Conservation (phyloP, 2,888 invertebrate genomes). For the Volucella inanis region DNA sequence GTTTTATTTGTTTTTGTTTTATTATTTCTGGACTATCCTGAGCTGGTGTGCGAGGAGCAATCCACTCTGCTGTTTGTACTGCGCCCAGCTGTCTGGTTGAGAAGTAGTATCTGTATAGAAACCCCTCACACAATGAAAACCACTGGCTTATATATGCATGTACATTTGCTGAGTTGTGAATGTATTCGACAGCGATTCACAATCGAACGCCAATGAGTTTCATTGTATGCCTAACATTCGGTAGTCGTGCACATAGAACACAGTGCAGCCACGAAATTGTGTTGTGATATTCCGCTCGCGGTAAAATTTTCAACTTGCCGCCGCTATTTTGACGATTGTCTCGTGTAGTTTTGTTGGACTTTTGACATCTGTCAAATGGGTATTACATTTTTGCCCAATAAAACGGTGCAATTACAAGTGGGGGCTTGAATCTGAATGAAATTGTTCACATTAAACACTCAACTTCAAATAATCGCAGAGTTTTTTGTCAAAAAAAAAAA, state of each 20-base stretch:
- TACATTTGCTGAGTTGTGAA: conserved; percentile 18
- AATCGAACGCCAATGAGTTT: conserved; percentile 70
- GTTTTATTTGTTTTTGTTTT: neutral
- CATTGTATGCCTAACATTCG: conserved; percentile 69
- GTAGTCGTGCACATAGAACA: conserved; percentile 67
- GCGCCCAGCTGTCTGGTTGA: conserved; percentile 72
- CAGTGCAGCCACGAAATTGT: conserved; percentile 45
- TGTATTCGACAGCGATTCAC: conserved; percentile 53
- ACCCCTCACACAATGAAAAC: conserved; percentile 4
- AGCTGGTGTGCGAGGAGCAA: neutral
- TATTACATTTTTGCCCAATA: conserved; percentile 32
- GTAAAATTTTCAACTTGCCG: conserved; percentile 60
- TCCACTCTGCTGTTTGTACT: conserved; percentile 19
- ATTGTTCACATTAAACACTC: conserved; percentile 3
- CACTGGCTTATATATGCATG: neutral
- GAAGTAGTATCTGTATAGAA: conserved; percentile 32
- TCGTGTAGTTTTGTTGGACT: conserved; percentile 41
- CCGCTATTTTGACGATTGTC: conserved; percentile 58
- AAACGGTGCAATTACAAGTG: conserved; percentile 4
- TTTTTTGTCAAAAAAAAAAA: too few species aligned
- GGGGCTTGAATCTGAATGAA: conserved; percentile 26
- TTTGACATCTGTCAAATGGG: conserved; percentile 61
- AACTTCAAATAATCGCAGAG: too few species aligned
- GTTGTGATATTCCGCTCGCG: conserved; percentile 63
- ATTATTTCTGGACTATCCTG: neutral